phyloP scores from a whole-genome alignment of 2,888 invertebrate genomes.

The Sarcophaga subvicina region DNA sequence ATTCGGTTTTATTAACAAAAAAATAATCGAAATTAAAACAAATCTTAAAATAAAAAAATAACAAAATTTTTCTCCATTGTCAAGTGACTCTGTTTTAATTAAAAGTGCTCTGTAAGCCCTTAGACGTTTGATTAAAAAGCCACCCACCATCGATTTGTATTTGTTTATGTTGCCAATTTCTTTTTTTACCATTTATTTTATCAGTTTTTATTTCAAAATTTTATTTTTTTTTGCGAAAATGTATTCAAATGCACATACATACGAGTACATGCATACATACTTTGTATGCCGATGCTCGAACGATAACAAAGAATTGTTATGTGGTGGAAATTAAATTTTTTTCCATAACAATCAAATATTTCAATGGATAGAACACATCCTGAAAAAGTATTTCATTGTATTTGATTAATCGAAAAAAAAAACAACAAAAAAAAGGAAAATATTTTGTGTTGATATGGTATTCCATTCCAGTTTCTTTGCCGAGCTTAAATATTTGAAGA shows the following conservation, averaged over 20 bases:
- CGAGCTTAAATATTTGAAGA: neutral
- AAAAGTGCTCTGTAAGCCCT: slow-evolving; percentile 59
- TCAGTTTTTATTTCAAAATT: slow-evolving; percentile 13
- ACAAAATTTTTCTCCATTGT: slow-evolving; percentile 39
- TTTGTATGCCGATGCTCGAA: neutral
- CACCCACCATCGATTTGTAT: slow-evolving; percentile 40
- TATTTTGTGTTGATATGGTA: neutral
- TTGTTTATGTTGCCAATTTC: slow-evolving; percentile 36
- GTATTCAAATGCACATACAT: neutral
- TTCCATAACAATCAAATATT: slow-evolving; percentile 56
- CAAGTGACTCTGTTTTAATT: slow-evolving; percentile 61
- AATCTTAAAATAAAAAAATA: neutral
- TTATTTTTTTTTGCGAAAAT: slow-evolving; percentile 4
- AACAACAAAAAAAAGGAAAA: neutral
- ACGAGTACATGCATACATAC: neutral
- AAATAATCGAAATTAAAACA: neutral
- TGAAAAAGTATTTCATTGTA: slow-evolving; percentile 35
- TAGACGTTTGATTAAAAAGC: slow-evolving; percentile 52
- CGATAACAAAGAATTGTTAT: slow-evolving; percentile 41
- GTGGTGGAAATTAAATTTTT: slow-evolving; percentile 56
- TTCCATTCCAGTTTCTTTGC: neutral
- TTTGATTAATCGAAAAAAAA: slow-evolving; percentile 31
- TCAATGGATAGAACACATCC: slow-evolving; percentile 39
- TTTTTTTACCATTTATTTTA: slow-evolving; percentile 32
- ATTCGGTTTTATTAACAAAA: neutral